Percentiles rank a stretch among this genome's conserved stretches.
Conservation (phyloP, 2,888 invertebrate species). For the Sphaerophoria taeniata region DNA sequence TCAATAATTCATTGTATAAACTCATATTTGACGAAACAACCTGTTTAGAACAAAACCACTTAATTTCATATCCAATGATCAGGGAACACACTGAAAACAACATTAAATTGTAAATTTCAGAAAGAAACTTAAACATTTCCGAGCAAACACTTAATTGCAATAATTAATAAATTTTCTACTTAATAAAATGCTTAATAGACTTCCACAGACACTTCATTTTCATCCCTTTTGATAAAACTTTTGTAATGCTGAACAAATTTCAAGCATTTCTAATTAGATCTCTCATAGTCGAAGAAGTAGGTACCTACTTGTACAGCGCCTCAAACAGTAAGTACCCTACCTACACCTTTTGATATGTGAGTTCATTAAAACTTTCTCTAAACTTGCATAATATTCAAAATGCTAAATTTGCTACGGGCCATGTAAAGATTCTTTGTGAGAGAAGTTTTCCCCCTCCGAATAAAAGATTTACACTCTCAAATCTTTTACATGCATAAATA, state of each 20-base stretch:
- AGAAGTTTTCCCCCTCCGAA: background rate
- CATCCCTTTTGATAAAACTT: constrained; percentile 22
- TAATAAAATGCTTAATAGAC: constrained; percentile 16
- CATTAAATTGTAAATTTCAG: no score
- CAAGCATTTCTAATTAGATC: constrained; percentile 66
- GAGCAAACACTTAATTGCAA: background rate
- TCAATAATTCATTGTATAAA: no score
- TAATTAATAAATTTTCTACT: constrained; percentile 14
- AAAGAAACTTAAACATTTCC: no score
- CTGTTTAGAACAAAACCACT: no score
- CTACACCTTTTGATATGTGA: background rate
- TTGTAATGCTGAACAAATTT: constrained; percentile 64
- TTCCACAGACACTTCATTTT: background rate
- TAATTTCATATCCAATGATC: no score
- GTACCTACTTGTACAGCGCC: background rate
- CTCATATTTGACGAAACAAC: no score
- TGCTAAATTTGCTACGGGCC: constrained; percentile 25
- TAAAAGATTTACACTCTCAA: constrained; percentile 31
- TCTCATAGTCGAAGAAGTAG: background rate
- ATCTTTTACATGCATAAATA: background rate
- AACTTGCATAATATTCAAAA: constrained; percentile 53
- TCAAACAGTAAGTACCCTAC: background rate
- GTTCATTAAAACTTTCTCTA: constrained; percentile 47
- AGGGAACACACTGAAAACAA: no score
- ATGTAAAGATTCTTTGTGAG: constrained; percentile 16